Conservation (phyloP, 1,140 invertebrate genomes). For the Luehdorfia chinensis region DNA sequence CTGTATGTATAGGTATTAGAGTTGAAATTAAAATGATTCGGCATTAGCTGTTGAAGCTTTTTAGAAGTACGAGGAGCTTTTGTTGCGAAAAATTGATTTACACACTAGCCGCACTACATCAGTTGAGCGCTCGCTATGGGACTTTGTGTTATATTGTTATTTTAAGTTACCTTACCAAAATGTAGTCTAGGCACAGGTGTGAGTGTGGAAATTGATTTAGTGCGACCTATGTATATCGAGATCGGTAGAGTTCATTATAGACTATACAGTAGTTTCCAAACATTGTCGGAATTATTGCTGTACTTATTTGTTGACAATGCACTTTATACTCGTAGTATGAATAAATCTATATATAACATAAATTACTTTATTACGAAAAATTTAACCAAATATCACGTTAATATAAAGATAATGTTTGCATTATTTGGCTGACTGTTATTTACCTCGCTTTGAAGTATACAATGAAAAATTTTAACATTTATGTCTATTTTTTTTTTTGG, state of each 20-base stretch:
- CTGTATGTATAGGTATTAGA: background rate
- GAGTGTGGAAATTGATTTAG: slow-evolving; percentile 23
- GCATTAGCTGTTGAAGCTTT: background rate
- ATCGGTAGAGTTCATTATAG: slow-evolving; percentile 7
- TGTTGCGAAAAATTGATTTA: slow-evolving; percentile 74
- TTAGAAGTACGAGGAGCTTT: slow-evolving; percentile 20
- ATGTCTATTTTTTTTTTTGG: too few relatives aligned
- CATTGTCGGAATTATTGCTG: background rate
- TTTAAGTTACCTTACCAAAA: slow-evolving; percentile 16
- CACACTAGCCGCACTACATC: slow-evolving; percentile 57
- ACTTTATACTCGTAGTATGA: too few relatives aligned
- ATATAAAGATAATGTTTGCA: too few relatives aligned
- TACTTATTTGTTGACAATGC: background rate
- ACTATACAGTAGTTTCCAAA: slow-evolving; percentile 5
- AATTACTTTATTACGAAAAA: too few relatives aligned
- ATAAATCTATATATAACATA: too few relatives aligned
- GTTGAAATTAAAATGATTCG: slow-evolving; percentile 3
- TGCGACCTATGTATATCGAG: background rate
- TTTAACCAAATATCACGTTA: too few relatives aligned
- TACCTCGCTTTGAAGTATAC: too few relatives aligned
- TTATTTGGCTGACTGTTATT: too few relatives aligned
- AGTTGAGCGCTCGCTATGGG: slow-evolving; percentile 38
- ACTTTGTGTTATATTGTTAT: slow-evolving; percentile 39
- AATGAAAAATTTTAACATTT: too few relatives aligned
- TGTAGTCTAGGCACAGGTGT: slow-evolving; percentile 40